Conservation (phyloP, 2,113 vertebrate species). For the Osmerus eperlanus region DNA sequence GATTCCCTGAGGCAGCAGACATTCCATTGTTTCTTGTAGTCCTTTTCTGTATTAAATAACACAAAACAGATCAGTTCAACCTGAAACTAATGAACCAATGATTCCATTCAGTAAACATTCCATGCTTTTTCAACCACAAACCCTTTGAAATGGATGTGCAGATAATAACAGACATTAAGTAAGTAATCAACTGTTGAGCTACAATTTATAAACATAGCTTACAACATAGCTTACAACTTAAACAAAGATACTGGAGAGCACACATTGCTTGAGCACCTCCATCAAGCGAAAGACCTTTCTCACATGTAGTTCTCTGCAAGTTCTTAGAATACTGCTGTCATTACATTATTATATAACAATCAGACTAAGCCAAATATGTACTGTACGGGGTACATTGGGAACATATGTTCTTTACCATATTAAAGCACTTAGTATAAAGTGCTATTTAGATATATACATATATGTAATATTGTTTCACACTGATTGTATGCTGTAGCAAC, state of each 20-base stretch:
- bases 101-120: constrained; percentile 45
- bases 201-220: not conserved
- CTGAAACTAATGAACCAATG: not conserved
- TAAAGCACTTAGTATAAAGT: too few species aligned
- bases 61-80: not conserved
- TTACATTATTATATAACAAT: too few species aligned
- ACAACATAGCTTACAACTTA: not conserved
- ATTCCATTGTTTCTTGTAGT: not conserved
- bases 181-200: constrained; percentile 21
- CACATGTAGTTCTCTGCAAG: too few species aligned
- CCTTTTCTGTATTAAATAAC: not conserved
- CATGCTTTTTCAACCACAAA: constrained; percentile 29
- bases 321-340: too few species aligned
- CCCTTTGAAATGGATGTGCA: constrained; percentile 25
- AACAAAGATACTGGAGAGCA: too few species aligned
- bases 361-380: too few species aligned
- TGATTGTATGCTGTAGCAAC: not conserved
- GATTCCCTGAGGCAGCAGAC: not conserved
- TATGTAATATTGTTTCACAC: too few species aligned
- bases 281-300: too few species aligned
- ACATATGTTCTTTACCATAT: too few species aligned
- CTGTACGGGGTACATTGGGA: too few species aligned
- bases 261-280: too few species aligned
- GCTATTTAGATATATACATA: too few species aligned
- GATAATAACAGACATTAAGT: not conserved